Base-by-base conservation (phyloP, 1,140 invertebrate genomes). In the Episyrphus balteatus region DNA sequence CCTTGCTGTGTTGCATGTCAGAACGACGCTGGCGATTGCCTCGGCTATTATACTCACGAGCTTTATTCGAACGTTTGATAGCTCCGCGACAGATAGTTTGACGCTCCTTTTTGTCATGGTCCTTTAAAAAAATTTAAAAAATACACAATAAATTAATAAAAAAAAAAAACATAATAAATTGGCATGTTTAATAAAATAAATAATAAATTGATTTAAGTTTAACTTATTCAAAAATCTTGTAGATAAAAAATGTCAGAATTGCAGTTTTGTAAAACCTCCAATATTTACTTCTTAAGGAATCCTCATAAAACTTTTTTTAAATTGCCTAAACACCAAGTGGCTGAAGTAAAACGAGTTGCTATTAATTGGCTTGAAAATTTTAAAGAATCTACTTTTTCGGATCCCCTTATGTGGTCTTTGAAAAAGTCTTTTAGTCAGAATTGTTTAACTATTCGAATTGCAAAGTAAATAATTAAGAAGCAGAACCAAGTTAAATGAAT, bases 51-150 rank as follows among this genome's bases (percentile, higher is more conserved):
- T 77, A 70, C 62, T 82, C 80, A 55, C 77, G 73, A 58, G 75
- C 75, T 71, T 82, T 82, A 66, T 83, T 83, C 55, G 68, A 66
- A 48, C 80, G 76, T 47, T 78, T 76, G 37, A 83, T 63, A 46
- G 74, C 74, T 48, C 73, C 73, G 39, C 76, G 73, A 52, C 78
- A 76, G 42, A 80, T 55, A 42, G 68, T 55, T 51, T 79, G 71
- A 47, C 71, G 71, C 15, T 73, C 62, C 54, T 75, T 72, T 51
- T 75, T 75, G 36, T 72, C 63, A 48, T 48, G 42, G n/a, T 13
- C 39, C 30, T 26, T 26, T 26, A 5, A 44, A 9, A 26, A 34
- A 45, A 36, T 33, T 34, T 3, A 44, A 48, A 54, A 62, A 38
- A 19, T 14, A 31, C 36, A 41, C 5, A 5, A 12, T 8, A 15